A percentile compares a stretch with the other conserved stretches of the same genome.
phyloP scores from a whole-genome alignment of 2,888 invertebrate species.

The Pocota personata region DNA sequence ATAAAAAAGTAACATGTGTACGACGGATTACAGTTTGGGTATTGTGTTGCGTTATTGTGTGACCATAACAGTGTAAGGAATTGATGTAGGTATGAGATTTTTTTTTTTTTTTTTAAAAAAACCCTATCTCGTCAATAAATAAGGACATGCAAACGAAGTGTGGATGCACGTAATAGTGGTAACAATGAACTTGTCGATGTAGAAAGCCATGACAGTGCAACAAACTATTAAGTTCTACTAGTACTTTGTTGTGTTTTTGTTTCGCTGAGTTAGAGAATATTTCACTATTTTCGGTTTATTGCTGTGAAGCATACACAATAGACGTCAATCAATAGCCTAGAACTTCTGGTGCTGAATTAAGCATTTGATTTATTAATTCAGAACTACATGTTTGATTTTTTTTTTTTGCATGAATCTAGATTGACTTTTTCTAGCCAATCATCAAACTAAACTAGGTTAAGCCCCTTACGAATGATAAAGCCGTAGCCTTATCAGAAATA shows the following conservation, averaged over 20 bases:
- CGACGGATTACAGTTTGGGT: constrained; percentile 17
- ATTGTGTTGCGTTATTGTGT: constrained; percentile 41
- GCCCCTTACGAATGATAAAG: no score
- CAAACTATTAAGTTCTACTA: not conserved
- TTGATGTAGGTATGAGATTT: constrained; percentile 4
- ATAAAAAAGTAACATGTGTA: constrained; percentile 39
- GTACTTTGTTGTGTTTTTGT: not conserved
- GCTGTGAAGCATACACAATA: no score
- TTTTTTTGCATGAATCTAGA: no score
- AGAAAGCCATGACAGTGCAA: not conserved
- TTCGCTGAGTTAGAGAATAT: not conserved
- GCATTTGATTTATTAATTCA: no score
- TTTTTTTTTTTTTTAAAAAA: not conserved
- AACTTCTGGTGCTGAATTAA: no score
- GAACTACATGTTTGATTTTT: no score
- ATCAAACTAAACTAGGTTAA: no score
- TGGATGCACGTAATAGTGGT: not conserved
- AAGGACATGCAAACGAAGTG: constrained; percentile 8
- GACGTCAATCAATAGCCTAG: no score
- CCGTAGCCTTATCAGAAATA: no score
- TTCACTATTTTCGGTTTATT: not conserved
- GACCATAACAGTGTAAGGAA: constrained; percentile 12
- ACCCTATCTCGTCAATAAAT: constrained; percentile 6
- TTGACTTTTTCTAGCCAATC: no score
- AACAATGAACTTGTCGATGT: not conserved